Base-by-base conservation (phyloP, 2,113 vertebrate species). In the Tyrannus savana region DNA sequence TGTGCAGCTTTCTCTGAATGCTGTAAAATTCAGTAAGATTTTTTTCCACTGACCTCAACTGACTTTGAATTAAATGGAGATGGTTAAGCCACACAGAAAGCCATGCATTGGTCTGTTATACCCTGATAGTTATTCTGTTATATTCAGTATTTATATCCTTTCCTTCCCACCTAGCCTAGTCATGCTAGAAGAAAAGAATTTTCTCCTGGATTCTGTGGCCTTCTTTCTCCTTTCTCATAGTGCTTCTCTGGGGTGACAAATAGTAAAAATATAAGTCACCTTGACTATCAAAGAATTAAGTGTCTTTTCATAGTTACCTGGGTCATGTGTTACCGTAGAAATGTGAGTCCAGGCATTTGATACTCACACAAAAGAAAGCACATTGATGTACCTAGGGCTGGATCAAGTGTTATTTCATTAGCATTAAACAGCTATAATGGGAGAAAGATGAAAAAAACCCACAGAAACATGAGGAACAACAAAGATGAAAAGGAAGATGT, bases 401-500 rank as follows among this genome's bases (percentile, higher is more conserved):
- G 41, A 89, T 60, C 53, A 82, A 89, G 31, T 64, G 74, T 55
- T 84, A 64, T 7, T 50, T 90, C 63, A 72, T 96, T 92, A 95
- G 16, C 81, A 63, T 87, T 79, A 76, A 88, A 81, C 58, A 85
- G 33, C 69, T 84, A 33, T 86, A 86, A 83, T 84, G 64, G 42
- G 50, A 80, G 39, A 50, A 72, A 83, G 93, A 86, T 90, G 67
- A 90, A 96, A 96, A 90, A 71, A 91, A 91, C 75, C 75, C 69
- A 39, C 52, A 90, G 84, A 94, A 97, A 90, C 72, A 86, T 5
- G 76, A 88, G 33, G 28, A 96, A 39, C 25, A 96, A 84, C 83
- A 85, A 84, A 87, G 69, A 93, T 95, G 44, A 95, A 93, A 87
- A 66, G 67, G 39, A 89, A 87, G 64, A 87, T 87, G 75, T 90